These are phyloP conservation scores for Misgurnus anguillicaudatus DNA, from an alignment of 2,113 vertebrate species.

Conservation along the genomic window DNA sequence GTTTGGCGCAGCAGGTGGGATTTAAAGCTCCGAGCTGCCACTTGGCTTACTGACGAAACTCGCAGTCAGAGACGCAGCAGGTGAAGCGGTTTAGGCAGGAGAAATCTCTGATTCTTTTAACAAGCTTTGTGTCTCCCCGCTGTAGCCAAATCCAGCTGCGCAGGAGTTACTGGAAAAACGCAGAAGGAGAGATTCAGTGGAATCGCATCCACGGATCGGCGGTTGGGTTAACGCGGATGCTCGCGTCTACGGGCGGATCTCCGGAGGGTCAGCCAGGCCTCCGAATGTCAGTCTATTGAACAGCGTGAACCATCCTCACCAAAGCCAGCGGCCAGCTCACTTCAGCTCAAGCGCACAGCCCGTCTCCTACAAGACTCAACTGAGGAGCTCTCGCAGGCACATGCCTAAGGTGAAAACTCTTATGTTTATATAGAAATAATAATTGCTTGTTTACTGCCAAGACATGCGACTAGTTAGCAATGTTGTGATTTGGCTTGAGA, in stretches of 20 bases:
- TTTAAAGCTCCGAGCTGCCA: constrained; percentile 38
- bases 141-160: constrained; percentile 80
- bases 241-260: constrained; percentile 65
- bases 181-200: constrained; percentile 75
- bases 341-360: constrained; percentile 73
- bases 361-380: constrained; percentile 78
- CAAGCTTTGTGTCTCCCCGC: constrained; percentile 49
- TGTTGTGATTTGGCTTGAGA: neutral
- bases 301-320: constrained; percentile 51
- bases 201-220: constrained; percentile 75
- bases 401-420: constrained; percentile 77
- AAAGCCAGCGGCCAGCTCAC: constrained; percentile 70
- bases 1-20: constrained; percentile 40
- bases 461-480: neutral
- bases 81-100: constrained; percentile 14
- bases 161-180: constrained; percentile 82
- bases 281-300: constrained; percentile 64
- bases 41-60: constrained; percentile 22
- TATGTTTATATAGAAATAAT: neutral
- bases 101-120: constrained; percentile 46
- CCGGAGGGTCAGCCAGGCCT: constrained; percentile 74
- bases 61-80: constrained; percentile 18
- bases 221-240: constrained; percentile 63
- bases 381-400: constrained; percentile 59
- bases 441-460: neutral